These are phyloP conservation scores for Myanophis thanlyinensis DNA, from an alignment of 2,113 vertebrate genomes.

Conservation along the genomic window DNA sequence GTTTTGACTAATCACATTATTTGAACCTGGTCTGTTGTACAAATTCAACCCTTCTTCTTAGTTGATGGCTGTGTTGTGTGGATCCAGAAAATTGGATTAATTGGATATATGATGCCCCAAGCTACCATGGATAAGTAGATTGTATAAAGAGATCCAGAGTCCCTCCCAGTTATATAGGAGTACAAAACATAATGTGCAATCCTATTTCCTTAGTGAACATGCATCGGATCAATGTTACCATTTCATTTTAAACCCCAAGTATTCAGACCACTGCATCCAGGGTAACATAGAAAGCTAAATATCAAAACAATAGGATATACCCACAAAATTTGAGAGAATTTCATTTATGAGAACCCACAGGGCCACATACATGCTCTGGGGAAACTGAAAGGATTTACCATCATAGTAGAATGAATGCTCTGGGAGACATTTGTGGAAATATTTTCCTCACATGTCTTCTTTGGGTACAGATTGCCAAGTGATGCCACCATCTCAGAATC, in stretches of 20 bases:
- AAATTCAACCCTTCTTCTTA: neutral
- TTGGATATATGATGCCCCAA: neutral
- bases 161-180: neutral
- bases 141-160: neutral
- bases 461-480: neutral
- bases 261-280: neutral
- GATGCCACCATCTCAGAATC: slow-evolving; percentile 10
- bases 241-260: no score
- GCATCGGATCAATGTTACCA: no score
- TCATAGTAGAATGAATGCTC: slow-evolving; percentile 27
- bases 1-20: neutral
- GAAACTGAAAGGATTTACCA: slow-evolving; percentile 14
- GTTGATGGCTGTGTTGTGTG: neutral
- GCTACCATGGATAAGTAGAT: neutral
- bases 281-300: neutral
- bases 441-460: neutral
- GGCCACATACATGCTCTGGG: slow-evolving; percentile 8
- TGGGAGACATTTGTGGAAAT: neutral
- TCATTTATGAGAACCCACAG: neutral
- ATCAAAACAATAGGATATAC: neutral
- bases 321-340: neutral
- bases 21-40: neutral
- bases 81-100: neutral
- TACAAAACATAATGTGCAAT: neutral
- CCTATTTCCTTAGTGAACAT: neutral